Percentiles rank a stretch among this genome's conserved stretches.
Evolutionary conservation across 2,888 invertebrate genomes (phyloP).

Genomic region (Mythimna ferrago): DNA sequence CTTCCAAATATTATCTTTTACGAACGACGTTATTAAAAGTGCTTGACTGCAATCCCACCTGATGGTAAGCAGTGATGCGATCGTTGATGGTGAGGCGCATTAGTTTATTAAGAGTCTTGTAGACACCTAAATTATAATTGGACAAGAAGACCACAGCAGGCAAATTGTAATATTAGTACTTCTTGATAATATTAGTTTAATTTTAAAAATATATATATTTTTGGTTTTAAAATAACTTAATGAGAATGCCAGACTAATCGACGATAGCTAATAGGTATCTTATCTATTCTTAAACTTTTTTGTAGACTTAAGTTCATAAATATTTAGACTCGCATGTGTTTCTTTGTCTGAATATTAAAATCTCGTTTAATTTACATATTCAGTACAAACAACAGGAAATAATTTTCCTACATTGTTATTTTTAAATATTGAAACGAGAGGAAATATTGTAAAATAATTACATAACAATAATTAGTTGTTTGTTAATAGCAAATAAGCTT

Average conservation of each 20-base stretch:
- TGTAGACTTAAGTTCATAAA: background rate
- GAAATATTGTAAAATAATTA: background rate
- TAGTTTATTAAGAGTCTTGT: too few relatives aligned
- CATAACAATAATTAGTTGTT: too few relatives aligned
- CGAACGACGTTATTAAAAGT: background rate
- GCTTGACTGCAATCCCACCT: too few relatives aligned
- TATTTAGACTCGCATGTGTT: background rate
- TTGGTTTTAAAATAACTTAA: background rate
- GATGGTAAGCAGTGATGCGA: too few relatives aligned
- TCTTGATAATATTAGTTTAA: too few relatives aligned
- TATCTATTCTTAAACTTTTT: background rate
- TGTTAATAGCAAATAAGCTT: too few relatives aligned
- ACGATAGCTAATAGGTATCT: background rate
- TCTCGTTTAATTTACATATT: background rate
- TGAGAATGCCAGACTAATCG: background rate
- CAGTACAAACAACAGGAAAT: background rate
- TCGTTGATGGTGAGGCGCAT: too few relatives aligned
- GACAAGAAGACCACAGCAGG: too few relatives aligned
- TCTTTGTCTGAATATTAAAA: background rate
- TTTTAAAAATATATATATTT: too few relatives aligned
- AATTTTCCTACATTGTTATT: background rate
- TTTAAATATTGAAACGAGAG: background rate
- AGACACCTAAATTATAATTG: too few relatives aligned
- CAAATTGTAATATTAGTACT: too few relatives aligned
- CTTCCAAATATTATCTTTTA: background rate